phyloP scores from a whole-genome alignment of 2,888 invertebrate genomes.

The Margaritifera margaritifera region DNA sequence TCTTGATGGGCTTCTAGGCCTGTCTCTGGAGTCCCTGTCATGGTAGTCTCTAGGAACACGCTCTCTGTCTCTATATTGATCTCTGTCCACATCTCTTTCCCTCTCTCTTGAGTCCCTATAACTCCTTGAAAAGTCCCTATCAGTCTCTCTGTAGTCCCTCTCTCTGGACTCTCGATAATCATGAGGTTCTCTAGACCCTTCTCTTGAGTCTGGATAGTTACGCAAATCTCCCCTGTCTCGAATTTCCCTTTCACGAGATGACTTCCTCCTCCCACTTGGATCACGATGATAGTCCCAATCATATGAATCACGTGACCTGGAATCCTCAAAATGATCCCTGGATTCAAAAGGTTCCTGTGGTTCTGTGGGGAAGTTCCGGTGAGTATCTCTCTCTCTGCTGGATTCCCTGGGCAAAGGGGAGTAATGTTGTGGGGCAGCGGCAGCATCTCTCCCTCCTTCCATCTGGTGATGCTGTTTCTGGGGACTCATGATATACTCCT shows the following conservation, averaged over 20 bases:
- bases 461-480: neutral
- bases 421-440: no score
- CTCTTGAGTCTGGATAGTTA: constrained; percentile 33
- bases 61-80: constrained; percentile 18
- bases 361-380: constrained; percentile 36
- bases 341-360: constrained; percentile 40
- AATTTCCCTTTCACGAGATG: constrained; percentile 18
- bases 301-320: constrained; percentile 43
- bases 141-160: constrained; percentile 30
- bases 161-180: constrained; percentile 28
- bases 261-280: constrained; percentile 25
- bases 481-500: neutral
- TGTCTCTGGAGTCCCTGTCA: constrained; percentile 27
- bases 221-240: constrained; percentile 12
- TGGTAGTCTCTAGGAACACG: constrained; percentile 2
- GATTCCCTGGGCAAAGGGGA: no score
- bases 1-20: constrained; percentile 46
- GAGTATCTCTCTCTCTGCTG: no score
- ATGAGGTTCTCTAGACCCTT: constrained; percentile 36
- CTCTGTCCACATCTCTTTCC: constrained; percentile 22
- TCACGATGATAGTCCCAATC: constrained; percentile 39
- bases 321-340: constrained; percentile 39
- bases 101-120: constrained; percentile 24
- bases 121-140: constrained; percentile 19
- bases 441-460: neutral